Percentiles rank a stretch among this genome's conserved stretches.
Conservation (phyloP, 2,113 vertebrate species). For the Oostethus manadensis region DNA sequence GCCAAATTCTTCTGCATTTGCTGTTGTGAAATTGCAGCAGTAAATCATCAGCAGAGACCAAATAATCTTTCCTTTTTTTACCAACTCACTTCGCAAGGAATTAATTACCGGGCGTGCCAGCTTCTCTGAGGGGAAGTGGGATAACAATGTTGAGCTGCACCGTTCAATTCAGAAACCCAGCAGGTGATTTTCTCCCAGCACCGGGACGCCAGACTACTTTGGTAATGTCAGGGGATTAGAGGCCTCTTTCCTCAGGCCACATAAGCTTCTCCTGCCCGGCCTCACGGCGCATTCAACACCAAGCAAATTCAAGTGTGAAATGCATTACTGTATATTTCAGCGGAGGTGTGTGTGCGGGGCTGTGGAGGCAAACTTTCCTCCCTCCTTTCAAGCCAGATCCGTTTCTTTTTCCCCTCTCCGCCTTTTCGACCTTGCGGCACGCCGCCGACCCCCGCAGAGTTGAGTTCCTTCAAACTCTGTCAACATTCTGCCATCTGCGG, state of each 20-base stretch:
- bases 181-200: conserved; percentile 40
- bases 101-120: conserved; percentile 51
- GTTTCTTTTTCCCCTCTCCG: conserved; percentile 59
- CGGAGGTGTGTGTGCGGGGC: conserved; percentile 19
- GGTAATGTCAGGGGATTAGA: conserved; percentile 33
- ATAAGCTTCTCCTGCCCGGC: conserved; percentile 15
- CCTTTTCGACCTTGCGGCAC: conserved; percentile 55
- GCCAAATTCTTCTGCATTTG: no score
- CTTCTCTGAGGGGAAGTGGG: conserved; percentile 36
- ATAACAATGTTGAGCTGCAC: conserved; percentile 47
- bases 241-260: conserved; percentile 10
- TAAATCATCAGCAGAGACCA: neutral
- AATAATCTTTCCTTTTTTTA: conserved; percentile 20
- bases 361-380: conserved; percentile 60
- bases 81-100: conserved; percentile 54
- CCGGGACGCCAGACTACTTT: conserved; percentile 31
- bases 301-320: conserved; percentile 19
- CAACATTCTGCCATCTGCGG: conserved; percentile 57
- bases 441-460: conserved; percentile 24
- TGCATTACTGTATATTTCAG: conserved; percentile 19
- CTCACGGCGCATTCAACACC: conserved; percentile 8
- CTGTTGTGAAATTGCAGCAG: no score
- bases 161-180: conserved; percentile 46
- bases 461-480: conserved; percentile 48
- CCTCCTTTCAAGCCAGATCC: conserved; percentile 55